Percentiles rank a stretch among this genome's conserved stretches.
These are phyloP conservation scores for Anser brachyrhynchus DNA, from an alignment of 2,113 vertebrate genomes.

Conservation along the genomic window DNA sequence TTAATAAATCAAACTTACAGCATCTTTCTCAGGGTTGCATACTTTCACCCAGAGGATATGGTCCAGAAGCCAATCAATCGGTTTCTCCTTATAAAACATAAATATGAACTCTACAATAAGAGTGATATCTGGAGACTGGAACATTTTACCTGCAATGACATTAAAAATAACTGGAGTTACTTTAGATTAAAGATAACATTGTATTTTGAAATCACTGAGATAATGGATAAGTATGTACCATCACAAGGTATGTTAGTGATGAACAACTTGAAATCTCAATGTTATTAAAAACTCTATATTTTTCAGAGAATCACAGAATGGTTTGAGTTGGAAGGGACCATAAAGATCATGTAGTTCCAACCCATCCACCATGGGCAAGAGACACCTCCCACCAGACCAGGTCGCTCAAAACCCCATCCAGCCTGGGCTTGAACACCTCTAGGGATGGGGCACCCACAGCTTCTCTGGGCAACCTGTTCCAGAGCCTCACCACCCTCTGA, in stretches of 20 bases:
- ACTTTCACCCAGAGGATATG: conserved; percentile 99
- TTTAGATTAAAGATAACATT: neutral
- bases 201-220: neutral
- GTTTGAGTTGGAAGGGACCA: neutral
- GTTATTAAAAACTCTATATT: neutral
- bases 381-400: neutral
- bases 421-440: neutral
- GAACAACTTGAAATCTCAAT: neutral
- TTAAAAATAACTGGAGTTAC: conserved; percentile 32
- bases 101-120: conserved; percentile 99
- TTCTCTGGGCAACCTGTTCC: neutral
- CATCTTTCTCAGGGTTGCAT: conserved; percentile 98
- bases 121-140: conserved; percentile 95
- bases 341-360: neutral
- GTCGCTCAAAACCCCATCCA: neutral
- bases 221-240: neutral
- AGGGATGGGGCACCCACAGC: neutral
- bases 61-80: conserved; percentile 97
- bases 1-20: conserved; percentile 80
- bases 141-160: conserved; percentile 93
- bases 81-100: conserved; percentile 99
- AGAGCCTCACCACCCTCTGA: neutral
- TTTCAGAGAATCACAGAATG: neutral
- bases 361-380: neutral
- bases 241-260: neutral